phyloP scores from a whole-genome alignment of 2,888 invertebrate species.

The Drosophila niveifrons region DNA sequence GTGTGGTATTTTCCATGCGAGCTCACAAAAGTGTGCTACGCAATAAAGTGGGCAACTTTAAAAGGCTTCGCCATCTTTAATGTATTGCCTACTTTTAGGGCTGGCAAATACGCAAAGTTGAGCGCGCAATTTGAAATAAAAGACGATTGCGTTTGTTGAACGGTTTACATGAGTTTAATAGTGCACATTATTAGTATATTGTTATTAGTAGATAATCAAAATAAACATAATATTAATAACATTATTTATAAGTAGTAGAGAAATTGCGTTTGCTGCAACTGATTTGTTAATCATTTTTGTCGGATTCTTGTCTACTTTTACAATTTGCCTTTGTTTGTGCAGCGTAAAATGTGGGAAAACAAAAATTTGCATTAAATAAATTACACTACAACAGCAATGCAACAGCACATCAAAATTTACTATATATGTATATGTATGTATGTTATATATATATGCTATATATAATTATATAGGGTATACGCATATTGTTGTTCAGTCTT shows the following conservation, averaged over 20 bases:
- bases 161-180: slow-evolving; percentile 62
- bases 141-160: slow-evolving; percentile 31
- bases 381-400: slow-evolving; percentile 48
- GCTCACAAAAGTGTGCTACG: slow-evolving; percentile 26
- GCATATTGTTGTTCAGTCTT: slow-evolving; percentile 71
- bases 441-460: slow-evolving; percentile 28
- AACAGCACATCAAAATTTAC: slow-evolving; percentile 49
- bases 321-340: slow-evolving; percentile 18
- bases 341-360: slow-evolving; percentile 17
- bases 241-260: slow-evolving; percentile 46
- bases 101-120: neutral
- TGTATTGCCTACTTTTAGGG: slow-evolving; percentile 6
- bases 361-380: slow-evolving; percentile 40
- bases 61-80: too few relatives aligned
- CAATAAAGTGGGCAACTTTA: neutral
- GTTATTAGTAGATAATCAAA: slow-evolving; percentile 68
- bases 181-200: slow-evolving; percentile 59
- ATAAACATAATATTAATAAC: slow-evolving; percentile 60
- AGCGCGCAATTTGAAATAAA: slow-evolving; percentile 7
- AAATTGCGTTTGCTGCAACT: slow-evolving; percentile 8
- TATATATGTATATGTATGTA: slow-evolving; percentile 53
- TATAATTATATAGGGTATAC: slow-evolving; percentile 43
- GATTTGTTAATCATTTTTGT: slow-evolving; percentile 20
- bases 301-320: slow-evolving; percentile 21
- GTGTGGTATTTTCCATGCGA: neutral